Evolutionary conservation across 2,113 vertebrate species (phyloP).

Genomic region (Hippocampus abdominalis): DNA sequence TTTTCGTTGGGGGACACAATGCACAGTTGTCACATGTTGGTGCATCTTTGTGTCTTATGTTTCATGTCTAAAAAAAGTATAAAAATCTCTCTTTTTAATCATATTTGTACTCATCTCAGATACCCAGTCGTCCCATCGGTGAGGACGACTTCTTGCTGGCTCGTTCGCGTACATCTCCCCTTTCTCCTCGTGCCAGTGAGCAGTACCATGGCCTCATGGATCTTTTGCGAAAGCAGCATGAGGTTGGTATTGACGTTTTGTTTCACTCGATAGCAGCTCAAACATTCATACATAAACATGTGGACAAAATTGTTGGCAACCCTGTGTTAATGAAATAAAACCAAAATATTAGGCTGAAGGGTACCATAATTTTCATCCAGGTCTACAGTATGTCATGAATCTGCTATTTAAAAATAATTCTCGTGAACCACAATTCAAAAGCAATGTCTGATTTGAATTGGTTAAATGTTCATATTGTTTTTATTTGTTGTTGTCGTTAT

Average conservation of each 20-base stretch:
- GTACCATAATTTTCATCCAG: too few species aligned
- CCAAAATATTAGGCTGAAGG: too few species aligned
- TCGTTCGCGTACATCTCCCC: conserved; percentile 68
- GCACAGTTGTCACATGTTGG: background rate
- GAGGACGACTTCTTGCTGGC: conserved; percentile 81
- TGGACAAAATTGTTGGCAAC: too few species aligned
- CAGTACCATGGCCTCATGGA: conserved; percentile 81
- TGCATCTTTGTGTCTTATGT: background rate
- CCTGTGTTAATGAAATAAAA: too few species aligned
- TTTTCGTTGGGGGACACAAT: background rate
- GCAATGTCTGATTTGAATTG: too few species aligned
- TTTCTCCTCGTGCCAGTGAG: conserved; percentile 73
- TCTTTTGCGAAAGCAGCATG: conserved; percentile 79
- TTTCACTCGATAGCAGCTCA: background rate
- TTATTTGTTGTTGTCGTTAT: too few species aligned
- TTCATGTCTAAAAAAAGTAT: background rate
- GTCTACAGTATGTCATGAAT: too few species aligned
- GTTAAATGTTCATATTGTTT: too few species aligned
- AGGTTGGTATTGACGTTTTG: conserved; percentile 62
- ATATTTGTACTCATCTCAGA: conserved; percentile 57
- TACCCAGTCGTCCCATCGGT: conserved; percentile 76
- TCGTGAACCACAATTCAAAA: too few species aligned
- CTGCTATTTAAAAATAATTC: too few species aligned
- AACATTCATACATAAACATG: background rate
- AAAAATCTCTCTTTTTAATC: background rate